A percentile compares a stretch with the other conserved stretches of the same genome.
Evolutionary conservation across 2,888 invertebrate genomes (phyloP).

Genomic region (Lasioglossum vierecki): DNA sequence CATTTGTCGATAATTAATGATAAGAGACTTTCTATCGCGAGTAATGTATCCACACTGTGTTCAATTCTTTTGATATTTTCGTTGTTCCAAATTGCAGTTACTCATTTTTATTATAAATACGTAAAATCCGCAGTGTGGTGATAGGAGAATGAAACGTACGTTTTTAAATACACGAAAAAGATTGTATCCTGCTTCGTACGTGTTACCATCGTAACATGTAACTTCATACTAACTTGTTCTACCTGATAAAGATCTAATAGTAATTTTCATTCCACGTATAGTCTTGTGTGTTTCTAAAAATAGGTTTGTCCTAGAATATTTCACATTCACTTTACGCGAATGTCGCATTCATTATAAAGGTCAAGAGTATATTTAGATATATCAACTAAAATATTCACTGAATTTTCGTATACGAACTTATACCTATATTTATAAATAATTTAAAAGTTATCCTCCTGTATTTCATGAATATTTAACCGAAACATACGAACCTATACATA

Average conservation of each 20-base stretch:
- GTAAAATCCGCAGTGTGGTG: too few species aligned
- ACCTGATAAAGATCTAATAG: not conserved
- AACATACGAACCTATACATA: not conserved
- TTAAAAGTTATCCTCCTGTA: not conserved
- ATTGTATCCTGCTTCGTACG: not conserved
- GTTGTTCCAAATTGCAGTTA: too few species aligned
- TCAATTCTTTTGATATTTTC: too few species aligned
- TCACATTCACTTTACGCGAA: not conserved
- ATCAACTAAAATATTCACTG: not conserved
- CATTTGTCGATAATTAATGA: not conserved
- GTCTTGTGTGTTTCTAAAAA: not conserved
- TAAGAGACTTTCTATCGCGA: not conserved
- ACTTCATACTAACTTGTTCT: not conserved
- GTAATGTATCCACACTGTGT: too few species aligned
- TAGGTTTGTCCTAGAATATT: not conserved
- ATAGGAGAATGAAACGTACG: not conserved
- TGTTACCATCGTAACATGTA: not conserved
- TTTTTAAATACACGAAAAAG: not conserved
- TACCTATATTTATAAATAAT: not conserved
- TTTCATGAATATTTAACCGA: not conserved
- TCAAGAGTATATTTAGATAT: not conserved
- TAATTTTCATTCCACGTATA: not conserved
- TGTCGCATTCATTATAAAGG: not conserved
- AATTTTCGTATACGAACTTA: not conserved
- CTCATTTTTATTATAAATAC: too few species aligned